Base-by-base conservation (phyloP, 1,140 invertebrate species). In the Augochlora pura region DNA sequence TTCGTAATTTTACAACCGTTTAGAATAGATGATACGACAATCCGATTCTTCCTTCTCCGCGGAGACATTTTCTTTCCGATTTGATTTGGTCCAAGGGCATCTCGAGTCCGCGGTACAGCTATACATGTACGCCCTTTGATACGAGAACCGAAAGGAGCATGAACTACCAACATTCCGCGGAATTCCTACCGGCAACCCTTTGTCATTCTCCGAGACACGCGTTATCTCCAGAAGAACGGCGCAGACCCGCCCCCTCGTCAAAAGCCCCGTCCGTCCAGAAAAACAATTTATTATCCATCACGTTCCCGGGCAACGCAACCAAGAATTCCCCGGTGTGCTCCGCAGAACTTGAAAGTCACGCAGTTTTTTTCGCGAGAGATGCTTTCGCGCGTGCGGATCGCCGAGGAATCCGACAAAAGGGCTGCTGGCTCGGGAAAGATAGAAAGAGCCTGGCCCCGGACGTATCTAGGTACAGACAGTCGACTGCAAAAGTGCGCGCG, bases 351-450 rank as follows among this genome's bases (percentile, higher is more conserved):
- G 63, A 65, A 65, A 65, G 63, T 65, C 63, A 65, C 63, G 63
- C 63, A 42, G 63, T 65, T 65, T 65, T 64, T 65, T 65, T 64
- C 73, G 23, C 59, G 49, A 42, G 27, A 7, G 1, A n/a, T n/a
- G 1, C 10, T 49, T 39, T 63, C 39, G 32, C 49, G 62, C 39
- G 32, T 60, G 18, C 21, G 18, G 2, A 42, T 5, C 27, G 14
- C 12, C 3, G n/a, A n/a, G 63, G n/a, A 64, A 52, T 64, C 10
- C 42, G 54, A 68, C 54, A n/a, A 59, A 83, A 67, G 64, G 64
- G 49, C 62, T 23, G 38, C 42, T 1, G 14, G 16, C 42, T 10
- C 16, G 49, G 14, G 16, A 66, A 9, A 38, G 16, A 38, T 1
- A 66, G 21, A n/a, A 18, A 38, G 38, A 27, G 0, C 23, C n/a